A percentile compares a stretch with the other conserved stretches of the same genome.
These are phyloP conservation scores for Dynastes grantii DNA, from an alignment of 2,888 invertebrate genomes.

Conservation along the genomic window DNA sequence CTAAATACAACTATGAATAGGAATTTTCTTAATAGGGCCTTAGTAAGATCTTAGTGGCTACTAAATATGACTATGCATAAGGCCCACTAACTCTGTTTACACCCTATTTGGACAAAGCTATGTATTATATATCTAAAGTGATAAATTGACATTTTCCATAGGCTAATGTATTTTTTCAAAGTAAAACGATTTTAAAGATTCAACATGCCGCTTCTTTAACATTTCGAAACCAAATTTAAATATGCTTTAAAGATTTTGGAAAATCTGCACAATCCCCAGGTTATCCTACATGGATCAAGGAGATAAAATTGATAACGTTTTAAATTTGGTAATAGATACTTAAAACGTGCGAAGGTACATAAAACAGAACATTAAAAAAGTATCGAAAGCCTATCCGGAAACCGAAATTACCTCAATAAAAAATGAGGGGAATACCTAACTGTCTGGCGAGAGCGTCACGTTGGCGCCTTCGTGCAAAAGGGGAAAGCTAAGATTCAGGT, in stretches of 20 bases:
- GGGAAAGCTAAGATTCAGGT: slow-evolving; percentile 53
- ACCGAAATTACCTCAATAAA: slow-evolving; percentile 20
- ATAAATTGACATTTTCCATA: too few relatives aligned
- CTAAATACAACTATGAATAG: too few relatives aligned
- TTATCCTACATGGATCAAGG: slow-evolving; percentile 9
- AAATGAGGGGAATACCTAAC: slow-evolving; percentile 20
- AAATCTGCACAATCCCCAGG: not conserved
- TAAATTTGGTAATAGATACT: slow-evolving; percentile 3
- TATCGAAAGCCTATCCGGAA: slow-evolving; percentile 9
- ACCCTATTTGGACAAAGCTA: too few relatives aligned
- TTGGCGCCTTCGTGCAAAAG: slow-evolving; percentile 31
- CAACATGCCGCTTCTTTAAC: too few relatives aligned
- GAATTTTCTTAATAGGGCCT: too few relatives aligned
- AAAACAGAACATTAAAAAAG: slow-evolving; percentile 24
- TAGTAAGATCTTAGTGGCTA: too few relatives aligned
- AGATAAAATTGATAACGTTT: slow-evolving; percentile 8
- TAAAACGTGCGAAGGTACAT: slow-evolving; percentile 1
- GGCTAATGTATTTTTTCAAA: too few relatives aligned
- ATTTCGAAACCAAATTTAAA: slow-evolving; percentile 3
- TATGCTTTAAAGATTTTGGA: not conserved
- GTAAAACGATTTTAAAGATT: too few relatives aligned
- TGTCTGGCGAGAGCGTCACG: slow-evolving; percentile 25
- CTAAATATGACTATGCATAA: too few relatives aligned
- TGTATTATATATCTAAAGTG: too few relatives aligned
- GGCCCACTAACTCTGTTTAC: too few relatives aligned